These are phyloP conservation scores for Mechanitis messenoides DNA, from an alignment of 2,888 invertebrate species.

Conservation along the genomic window DNA sequence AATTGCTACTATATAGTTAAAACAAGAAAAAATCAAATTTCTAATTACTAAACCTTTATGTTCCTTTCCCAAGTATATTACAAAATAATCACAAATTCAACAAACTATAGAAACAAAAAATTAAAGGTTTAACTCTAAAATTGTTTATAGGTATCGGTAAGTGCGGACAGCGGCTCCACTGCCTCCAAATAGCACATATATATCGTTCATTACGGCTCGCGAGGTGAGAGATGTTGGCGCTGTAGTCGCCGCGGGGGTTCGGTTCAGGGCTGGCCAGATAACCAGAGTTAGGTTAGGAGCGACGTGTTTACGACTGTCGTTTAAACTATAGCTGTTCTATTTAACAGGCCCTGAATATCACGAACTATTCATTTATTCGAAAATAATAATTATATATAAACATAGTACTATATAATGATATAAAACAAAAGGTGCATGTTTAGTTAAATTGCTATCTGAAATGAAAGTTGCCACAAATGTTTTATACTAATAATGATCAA, in stretches of 20 bases:
- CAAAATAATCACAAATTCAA: too few relatives aligned
- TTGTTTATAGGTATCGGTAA: slow-evolving; percentile 9
- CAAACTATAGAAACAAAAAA: neutral
- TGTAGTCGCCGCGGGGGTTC: slow-evolving; percentile 58
- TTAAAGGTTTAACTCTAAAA: too few relatives aligned
- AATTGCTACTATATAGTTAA: too few relatives aligned
- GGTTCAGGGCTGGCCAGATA: slow-evolving; percentile 36
- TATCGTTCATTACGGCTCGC: slow-evolving; percentile 68
- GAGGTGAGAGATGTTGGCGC: slow-evolving; percentile 74
- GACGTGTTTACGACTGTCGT: neutral
- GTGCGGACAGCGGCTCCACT: slow-evolving; percentile 32
- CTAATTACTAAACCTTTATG: too few relatives aligned
- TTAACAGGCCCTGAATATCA: neutral
- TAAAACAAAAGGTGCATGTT: neutral
- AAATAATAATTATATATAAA: neutral
- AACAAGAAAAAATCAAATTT: too few relatives aligned
- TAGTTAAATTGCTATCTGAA: neutral
- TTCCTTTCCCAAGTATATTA: too few relatives aligned
- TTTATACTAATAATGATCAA: neutral
- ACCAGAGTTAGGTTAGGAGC: slow-evolving; percentile 3
- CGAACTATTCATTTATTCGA: neutral
- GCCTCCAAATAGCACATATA: slow-evolving; percentile 64
- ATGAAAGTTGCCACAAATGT: neutral
- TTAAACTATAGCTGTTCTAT: neutral
- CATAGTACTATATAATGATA: neutral